Evolutionary conservation across 2,888 invertebrate species (phyloP), one percentile per base, ranked within the genome.

Genomic region (Lottia gigantea): DNA sequence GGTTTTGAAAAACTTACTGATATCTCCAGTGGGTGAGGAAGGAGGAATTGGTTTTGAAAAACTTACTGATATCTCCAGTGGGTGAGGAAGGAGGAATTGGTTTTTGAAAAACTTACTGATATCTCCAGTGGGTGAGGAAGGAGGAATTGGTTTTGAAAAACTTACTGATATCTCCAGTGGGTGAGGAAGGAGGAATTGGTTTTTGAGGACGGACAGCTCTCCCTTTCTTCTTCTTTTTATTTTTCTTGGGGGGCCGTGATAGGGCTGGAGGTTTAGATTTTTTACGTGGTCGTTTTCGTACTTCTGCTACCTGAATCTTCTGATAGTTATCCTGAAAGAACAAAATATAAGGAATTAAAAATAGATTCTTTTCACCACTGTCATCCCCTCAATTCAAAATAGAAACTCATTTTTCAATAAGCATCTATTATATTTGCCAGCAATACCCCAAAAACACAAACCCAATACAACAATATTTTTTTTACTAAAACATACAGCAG

Each of bases 301-400:
- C 92, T 67, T 85, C 83, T 88, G 93, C 93, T 82, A 93, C 93
- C 77, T 92, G 91, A 83, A 93, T 90, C 87, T 93, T 93, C 86
- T 93, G 92, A 88, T 94, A 95, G 89, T 95, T 95, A 84, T 95
- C 95, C 93, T 93, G 84, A 2, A 66, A 67, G 23, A 67, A 46
- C 19, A 63, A 19, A 63, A 49, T 63, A 55, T 16, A 31, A 64
- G 19, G 15, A 64, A 62, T 15, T 23, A 62, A 26, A 26, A 12
- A 16, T 12, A 19, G 12, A n/a, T 16, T 61, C 25, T 12, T 14
- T 19, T 25, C 19, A 23, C 14, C 19, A n/a, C 23, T 25, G 12
- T 1, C 16, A 12, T 61, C 12, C 25, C 12, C 62, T 16, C 19
- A 61, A 61, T 61, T 61, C 25, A 2, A 61, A 23, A 61, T 61